phyloP scores from a whole-genome alignment of 2,797 vertebrate genomes.

The Choloepus didactylus region DNA sequence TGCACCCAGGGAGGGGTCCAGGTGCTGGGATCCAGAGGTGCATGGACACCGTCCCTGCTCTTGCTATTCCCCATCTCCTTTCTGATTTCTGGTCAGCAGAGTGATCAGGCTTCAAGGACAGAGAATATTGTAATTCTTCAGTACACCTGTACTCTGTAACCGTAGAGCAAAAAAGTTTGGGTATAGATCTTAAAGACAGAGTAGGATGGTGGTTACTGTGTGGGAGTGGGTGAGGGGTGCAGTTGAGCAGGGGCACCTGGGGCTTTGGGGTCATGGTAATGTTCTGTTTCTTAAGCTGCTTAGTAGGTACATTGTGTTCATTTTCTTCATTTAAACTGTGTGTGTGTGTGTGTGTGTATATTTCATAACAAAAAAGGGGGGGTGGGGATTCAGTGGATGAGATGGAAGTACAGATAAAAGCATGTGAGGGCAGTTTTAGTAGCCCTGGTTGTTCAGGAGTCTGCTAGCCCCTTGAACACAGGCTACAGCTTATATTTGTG shows the following conservation, averaged over 20 bases:
- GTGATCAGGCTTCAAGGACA: background rate
- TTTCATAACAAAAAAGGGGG: background rate
- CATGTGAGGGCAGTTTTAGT: background rate
- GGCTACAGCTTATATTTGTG: background rate
- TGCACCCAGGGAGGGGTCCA: background rate
- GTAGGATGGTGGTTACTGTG: background rate
- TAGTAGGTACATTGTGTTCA: background rate
- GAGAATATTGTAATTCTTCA: background rate
- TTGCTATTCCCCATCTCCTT: background rate
- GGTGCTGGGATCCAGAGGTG: background rate
- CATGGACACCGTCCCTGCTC: background rate
- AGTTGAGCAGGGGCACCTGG: accelerated
- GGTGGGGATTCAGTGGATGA: background rate
- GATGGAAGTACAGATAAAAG: background rate
- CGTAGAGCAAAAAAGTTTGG: background rate
- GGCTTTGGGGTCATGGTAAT: background rate
- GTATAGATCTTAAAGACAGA: background rate
- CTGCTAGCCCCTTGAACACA: background rate
- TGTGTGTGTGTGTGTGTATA: accelerated
- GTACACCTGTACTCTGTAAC: background rate
- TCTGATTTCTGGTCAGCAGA: background rate
- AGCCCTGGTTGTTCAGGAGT: background rate
- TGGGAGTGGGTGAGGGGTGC: too few relatives aligned
- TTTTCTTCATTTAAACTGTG: background rate
- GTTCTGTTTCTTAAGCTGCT: background rate